A percentile compares a stretch with the other conserved stretches of the same genome.
Conservation (phyloP, 1,140 invertebrate species). For the Nymphalis io region DNA sequence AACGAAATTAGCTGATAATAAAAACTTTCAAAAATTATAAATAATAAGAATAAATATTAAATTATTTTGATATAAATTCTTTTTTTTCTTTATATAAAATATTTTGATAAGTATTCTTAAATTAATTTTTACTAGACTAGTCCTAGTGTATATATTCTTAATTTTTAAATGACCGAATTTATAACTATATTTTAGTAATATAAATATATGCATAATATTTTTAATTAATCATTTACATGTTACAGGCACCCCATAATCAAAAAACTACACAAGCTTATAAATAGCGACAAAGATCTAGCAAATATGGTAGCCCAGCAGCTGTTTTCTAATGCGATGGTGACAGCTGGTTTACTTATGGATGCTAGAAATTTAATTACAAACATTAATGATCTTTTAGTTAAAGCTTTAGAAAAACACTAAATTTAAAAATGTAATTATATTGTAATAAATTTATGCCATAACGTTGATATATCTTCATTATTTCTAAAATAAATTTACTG, state of each 20-base stretch:
- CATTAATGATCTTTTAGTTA: slow-evolving; percentile 92
- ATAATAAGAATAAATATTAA: too few species aligned
- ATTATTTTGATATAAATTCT: too few species aligned
- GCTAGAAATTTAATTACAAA: slow-evolving; percentile 90
- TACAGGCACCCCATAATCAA: slow-evolving; percentile 94
- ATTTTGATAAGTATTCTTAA: too few species aligned
- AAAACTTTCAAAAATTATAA: too few species aligned
- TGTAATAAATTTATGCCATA: not conserved
- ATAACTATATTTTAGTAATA: too few species aligned
- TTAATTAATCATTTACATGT: slow-evolving; percentile 37
- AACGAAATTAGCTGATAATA: too few species aligned
- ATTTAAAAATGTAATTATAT: slow-evolving; percentile 24
- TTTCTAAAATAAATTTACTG: too few species aligned
- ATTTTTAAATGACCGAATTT: too few species aligned
- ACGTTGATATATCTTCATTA: too few species aligned
- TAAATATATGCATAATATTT: not conserved
- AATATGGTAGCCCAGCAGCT: slow-evolving; percentile 93
- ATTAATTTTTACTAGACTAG: too few species aligned
- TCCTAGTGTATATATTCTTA: too few species aligned
- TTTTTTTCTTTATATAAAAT: too few species aligned
- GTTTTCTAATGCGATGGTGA: slow-evolving; percentile 96
- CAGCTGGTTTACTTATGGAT: slow-evolving; percentile 96
- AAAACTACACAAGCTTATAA: slow-evolving; percentile 89
- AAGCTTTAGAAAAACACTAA: slow-evolving; percentile 91
- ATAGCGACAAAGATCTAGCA: slow-evolving; percentile 89